Conservation (phyloP, 64 coral and sea anemone genomes). For the Catalaphyllia jardinei region DNA sequence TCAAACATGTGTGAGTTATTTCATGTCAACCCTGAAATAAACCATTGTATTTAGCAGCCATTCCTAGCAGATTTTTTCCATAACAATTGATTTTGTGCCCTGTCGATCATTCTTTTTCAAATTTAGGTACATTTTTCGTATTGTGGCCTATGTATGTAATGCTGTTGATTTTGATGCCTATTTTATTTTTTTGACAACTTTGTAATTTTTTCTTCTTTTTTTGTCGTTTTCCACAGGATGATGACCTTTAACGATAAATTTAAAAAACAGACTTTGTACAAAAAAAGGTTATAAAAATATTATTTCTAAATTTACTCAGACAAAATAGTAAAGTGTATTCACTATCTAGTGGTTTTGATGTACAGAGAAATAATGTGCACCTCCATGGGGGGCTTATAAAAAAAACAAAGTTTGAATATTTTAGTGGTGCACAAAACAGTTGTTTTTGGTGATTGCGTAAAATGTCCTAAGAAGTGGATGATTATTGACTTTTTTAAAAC, state of each 20-base stretch:
- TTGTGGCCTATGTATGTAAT: too few relatives aligned
- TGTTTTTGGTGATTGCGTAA: neutral
- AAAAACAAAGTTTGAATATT: neutral
- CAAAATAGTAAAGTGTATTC: constrained; percentile 19
- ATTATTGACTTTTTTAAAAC: constrained; percentile 8
- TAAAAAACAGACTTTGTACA: constrained; percentile 26
- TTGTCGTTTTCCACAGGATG: constrained; percentile 7
- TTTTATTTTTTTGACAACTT: neutral
- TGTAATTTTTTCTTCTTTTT: neutral
- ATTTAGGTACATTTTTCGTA: too few relatives aligned
- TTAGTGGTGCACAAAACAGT: constrained; percentile 3
- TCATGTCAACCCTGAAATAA: too few relatives aligned
- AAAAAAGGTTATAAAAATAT: constrained; percentile 30
- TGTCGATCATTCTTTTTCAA: too few relatives aligned
- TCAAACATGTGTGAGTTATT: too few relatives aligned
- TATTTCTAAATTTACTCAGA: constrained; percentile 34
- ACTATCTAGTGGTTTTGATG: constrained; percentile 17
- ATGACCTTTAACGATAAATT: constrained; percentile 36
- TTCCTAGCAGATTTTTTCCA: too few relatives aligned
- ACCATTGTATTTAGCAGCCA: too few relatives aligned
- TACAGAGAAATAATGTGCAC: constrained; percentile 9
- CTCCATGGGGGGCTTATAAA: neutral
- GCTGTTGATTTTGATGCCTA: too few relatives aligned
- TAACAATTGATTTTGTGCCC: too few relatives aligned
- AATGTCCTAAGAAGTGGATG: neutral